These are phyloP conservation scores for Acomys russatus DNA, from an alignment of 2,797 vertebrate species.

Conservation along the genomic window DNA sequence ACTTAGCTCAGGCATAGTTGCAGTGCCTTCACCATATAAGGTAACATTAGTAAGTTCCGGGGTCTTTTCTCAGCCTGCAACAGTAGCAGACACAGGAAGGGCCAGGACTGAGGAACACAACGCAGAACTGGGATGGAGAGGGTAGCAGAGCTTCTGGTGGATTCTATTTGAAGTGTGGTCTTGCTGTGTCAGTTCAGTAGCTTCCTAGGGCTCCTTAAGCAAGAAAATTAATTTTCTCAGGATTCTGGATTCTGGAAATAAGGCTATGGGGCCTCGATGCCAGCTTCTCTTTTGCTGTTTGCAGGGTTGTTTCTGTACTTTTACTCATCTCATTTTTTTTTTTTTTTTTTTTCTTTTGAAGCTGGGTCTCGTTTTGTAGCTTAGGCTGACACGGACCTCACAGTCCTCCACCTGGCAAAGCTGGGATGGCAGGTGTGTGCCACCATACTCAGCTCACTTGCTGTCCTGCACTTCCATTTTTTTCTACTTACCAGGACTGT, in stretches of 20 bases:
- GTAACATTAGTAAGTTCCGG: neutral
- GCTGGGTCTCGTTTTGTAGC: neutral
- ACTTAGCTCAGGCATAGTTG: neutral
- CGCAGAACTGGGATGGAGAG: neutral
- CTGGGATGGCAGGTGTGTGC: neutral
- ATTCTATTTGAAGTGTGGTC: neutral
- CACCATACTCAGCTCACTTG: neutral
- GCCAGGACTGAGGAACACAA: neutral
- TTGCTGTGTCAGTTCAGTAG: neutral
- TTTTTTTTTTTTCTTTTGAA: neutral
- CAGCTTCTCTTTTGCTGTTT: neutral
- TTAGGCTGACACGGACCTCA: neutral
- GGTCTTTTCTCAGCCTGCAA: neutral
- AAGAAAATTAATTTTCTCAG: neutral
- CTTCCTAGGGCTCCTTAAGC: neutral
- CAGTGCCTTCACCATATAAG: neutral
- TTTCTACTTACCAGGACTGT: neutral
- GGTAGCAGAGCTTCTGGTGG: neutral
- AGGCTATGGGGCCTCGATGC: neutral
- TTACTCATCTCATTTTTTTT: neutral
- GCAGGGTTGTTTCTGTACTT: neutral
- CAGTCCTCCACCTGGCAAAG: neutral
- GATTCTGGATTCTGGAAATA: neutral
- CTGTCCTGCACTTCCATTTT: neutral
- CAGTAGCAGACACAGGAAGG: neutral